Base-by-base conservation (phyloP, 2,888 invertebrate genomes). In the Eutolmus rufibarbis region DNA sequence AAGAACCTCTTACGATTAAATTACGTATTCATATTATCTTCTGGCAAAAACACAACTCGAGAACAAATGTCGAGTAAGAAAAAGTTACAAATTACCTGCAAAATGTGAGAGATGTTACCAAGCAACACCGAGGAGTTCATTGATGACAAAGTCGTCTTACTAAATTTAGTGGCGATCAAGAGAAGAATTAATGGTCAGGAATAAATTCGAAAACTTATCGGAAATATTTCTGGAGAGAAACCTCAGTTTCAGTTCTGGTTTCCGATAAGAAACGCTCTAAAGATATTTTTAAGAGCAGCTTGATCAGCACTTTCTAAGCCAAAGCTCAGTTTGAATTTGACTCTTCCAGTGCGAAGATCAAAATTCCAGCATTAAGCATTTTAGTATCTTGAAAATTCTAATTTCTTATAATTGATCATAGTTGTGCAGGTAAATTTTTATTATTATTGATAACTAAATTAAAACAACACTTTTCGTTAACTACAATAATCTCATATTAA, bases 321-420 rank as follows among this genome's bases (percentile, higher is more conserved):
- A 74, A 46, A 86, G 37, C 82, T 89, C 89, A 91, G 91, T 91
- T 90, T 87, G 82, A 87, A 90, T 91, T 91, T 90, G 90, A 90
- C 91, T 90, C 91, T 92, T 92, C 91, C 92, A 92, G 92, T 91
- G 92, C 89, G 91, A 91, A 91, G 92, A 91, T 91, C 91, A 91
- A 51, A 51, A 88, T 91, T 89, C 88, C 16, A 81, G 28, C 14
- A 8, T 31, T 79, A 8, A 51, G 1, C 31, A n/a, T 28, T 28
- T 28, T 37, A 14, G 0, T 28, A 28, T 74, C 9, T 34, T 31
- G 12, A 14, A 37, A 8, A 14, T 76, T 37, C 7, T 76, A 12
- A 34, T 81, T 12, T 81, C 5, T 31, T 81, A 51, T 81, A 19
- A 40, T 0, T 66, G 23, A 28, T 16, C 0, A 78, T 78, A 43